These are phyloP conservation scores for Eudemis profundana DNA, from an alignment of 2,888 invertebrate species.

Conservation along the genomic window DNA sequence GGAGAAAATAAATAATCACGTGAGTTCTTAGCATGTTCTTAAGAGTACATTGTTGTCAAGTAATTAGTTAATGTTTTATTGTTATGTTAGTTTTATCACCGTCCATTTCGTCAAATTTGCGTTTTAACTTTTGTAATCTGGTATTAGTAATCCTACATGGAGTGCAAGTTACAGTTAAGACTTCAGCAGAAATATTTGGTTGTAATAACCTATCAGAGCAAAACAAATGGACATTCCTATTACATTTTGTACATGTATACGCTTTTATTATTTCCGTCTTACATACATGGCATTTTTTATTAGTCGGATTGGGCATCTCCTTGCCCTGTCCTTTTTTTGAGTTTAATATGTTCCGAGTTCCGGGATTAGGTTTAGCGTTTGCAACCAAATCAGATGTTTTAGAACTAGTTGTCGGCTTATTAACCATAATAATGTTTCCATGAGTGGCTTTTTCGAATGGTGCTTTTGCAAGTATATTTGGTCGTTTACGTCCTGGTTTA, in stretches of 20 bases:
- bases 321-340: neutral
- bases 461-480: slow-evolving; percentile 16
- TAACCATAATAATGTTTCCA: neutral
- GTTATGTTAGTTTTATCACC: neutral
- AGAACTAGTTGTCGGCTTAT: neutral
- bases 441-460: neutral
- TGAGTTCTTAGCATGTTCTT: too few relatives aligned
- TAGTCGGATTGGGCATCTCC: neutral
- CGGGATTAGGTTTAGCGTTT: neutral
- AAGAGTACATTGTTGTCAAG: too few relatives aligned
- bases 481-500: neutral
- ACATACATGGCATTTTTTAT: slow-evolving; percentile 30
- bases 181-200: slow-evolving; percentile 8
- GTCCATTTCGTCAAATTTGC: neutral
- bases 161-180: slow-evolving; percentile 36
- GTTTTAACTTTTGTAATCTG: neutral
- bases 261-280: slow-evolving; percentile 23
- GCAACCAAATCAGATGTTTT: neutral
- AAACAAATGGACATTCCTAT: slow-evolving; percentile 34
- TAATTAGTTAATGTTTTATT: neutral
- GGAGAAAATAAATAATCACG: too few relatives aligned
- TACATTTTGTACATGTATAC: slow-evolving; percentile 23
- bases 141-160: slow-evolving; percentile 17
- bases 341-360: neutral
- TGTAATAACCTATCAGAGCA: slow-evolving; percentile 40